phyloP scores from a whole-genome alignment of 2,797 vertebrate genomes.

The Psittacula derbiana region DNA sequence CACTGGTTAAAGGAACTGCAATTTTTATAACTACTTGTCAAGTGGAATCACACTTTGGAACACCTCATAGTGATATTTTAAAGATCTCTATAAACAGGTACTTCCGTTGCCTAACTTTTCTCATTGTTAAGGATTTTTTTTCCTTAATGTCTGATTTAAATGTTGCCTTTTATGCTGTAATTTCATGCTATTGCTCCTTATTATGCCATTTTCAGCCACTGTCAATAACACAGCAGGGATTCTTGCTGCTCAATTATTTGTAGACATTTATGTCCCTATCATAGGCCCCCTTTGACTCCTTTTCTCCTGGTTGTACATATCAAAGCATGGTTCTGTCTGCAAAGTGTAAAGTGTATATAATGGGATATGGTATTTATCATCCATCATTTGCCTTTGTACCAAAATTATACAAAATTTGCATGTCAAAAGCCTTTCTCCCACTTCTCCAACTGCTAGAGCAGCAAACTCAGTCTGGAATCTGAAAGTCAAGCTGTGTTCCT shows the following conservation, averaged over 20 bases:
- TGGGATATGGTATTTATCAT: neutral
- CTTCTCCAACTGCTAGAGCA: conserved; percentile 16
- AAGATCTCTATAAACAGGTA: neutral
- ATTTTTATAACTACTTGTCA: neutral
- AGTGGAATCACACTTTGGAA: neutral
- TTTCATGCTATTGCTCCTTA: conserved; percentile 1
- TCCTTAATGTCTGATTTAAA: neutral
- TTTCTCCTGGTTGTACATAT: neutral
- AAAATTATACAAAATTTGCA: conserved; percentile 38
- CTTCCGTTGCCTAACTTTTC: neutral
- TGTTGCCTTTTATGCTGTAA: neutral
- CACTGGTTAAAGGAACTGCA: neutral
- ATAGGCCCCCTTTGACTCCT: neutral
- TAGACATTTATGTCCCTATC: neutral
- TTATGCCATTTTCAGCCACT: neutral
- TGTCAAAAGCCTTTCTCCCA: conserved; percentile 47
- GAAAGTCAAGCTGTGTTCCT: conserved; percentile 50
- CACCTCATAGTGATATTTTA: neutral
- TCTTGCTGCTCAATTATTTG: conserved; percentile 15
- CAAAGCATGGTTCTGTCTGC: neutral
- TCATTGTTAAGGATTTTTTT: neutral
- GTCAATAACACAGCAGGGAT: neutral
- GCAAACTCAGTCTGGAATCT: conserved; percentile 37
- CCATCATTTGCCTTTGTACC: conserved; percentile 18
- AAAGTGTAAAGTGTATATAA: neutral